Evolutionary conservation across 2,797 vertebrate species (phyloP).

Genomic region (Lepilemur septentrionalis): DNA sequence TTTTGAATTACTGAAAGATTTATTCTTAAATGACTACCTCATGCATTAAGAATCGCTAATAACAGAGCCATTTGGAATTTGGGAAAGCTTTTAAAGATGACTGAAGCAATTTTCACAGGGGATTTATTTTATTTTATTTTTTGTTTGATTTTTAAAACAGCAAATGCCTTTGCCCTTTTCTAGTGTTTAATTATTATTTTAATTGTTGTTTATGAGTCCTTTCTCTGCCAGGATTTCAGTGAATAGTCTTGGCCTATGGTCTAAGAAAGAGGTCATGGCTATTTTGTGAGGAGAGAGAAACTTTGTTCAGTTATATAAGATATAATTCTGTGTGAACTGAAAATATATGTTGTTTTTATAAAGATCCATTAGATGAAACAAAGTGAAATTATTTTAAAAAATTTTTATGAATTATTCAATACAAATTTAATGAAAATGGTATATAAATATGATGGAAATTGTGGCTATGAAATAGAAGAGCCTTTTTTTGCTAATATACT

Average conservation of each 20-base stretch:
- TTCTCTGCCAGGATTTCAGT: constrained; percentile 12
- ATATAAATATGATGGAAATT: neutral
- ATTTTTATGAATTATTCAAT: neutral
- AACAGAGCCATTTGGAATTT: constrained; percentile 81
- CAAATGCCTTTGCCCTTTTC: constrained; percentile 77
- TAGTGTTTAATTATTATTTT: constrained; percentile 70
- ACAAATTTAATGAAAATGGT: neutral
- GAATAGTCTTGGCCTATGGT: neutral
- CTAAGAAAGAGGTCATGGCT: neutral
- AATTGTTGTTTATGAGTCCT: constrained; percentile 23
- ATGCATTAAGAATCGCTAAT: constrained; percentile 86
- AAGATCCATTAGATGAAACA: neutral
- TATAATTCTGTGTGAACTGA: neutral
- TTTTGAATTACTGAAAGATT: constrained; percentile 90
- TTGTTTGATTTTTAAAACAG: constrained; percentile 72
- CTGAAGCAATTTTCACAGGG: constrained; percentile 64
- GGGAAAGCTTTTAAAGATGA: constrained; percentile 83
- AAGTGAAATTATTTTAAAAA: neutral
- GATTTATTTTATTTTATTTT: constrained; percentile 71
- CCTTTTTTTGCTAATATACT: neutral
- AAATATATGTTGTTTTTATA: constrained; percentile 2
- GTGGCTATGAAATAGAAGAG: neutral
- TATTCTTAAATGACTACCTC: constrained; percentile 86
- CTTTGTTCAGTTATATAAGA: neutral
- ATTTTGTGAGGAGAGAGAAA: constrained; percentile 30